These are phyloP conservation scores for Turritopsis dohrnii DNA, from an alignment of 30 jellyfish, hydroid and myxozoan species.

Conservation along the genomic window DNA sequence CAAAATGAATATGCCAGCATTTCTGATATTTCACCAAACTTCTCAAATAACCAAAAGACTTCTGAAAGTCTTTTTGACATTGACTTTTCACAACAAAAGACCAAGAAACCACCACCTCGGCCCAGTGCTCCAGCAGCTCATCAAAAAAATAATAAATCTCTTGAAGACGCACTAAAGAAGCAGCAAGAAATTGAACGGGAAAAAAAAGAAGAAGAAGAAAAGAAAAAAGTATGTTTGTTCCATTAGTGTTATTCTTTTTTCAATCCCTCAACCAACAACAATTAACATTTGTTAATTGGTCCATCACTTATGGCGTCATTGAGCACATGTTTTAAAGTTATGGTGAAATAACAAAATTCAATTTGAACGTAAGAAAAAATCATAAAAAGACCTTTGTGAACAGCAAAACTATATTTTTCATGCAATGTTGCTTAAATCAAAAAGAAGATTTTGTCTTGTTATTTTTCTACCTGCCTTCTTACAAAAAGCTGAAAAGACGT, in stretches of 20 bases:
- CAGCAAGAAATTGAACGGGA: conserved; percentile 35
- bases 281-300: background rate
- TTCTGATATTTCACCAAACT: background rate
- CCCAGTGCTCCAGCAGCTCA: conserved; percentile 3
- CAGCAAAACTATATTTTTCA: too few species aligned
- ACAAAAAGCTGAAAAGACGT: too few species aligned
- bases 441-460: too few species aligned
- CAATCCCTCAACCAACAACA: background rate
- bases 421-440: too few species aligned
- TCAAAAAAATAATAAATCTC: background rate
- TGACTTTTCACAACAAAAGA: background rate
- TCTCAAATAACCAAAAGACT: background rate
- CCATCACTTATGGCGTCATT: too few species aligned
- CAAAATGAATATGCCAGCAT: background rate
- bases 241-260: background rate
- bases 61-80: conserved; percentile 11
- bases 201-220: conserved; percentile 47
- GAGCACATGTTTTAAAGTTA: too few species aligned
- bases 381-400: too few species aligned
- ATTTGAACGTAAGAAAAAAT: too few species aligned
- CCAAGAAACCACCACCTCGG: background rate
- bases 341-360: too few species aligned
- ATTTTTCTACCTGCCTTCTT: too few species aligned
- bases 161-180: conserved; percentile 17
- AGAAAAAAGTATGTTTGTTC: conserved; percentile 7